Percentiles rank a stretch among this genome's conserved stretches.
Conservation (phyloP, 2,888 invertebrate genomes). For the Petrophora chlorosata region DNA sequence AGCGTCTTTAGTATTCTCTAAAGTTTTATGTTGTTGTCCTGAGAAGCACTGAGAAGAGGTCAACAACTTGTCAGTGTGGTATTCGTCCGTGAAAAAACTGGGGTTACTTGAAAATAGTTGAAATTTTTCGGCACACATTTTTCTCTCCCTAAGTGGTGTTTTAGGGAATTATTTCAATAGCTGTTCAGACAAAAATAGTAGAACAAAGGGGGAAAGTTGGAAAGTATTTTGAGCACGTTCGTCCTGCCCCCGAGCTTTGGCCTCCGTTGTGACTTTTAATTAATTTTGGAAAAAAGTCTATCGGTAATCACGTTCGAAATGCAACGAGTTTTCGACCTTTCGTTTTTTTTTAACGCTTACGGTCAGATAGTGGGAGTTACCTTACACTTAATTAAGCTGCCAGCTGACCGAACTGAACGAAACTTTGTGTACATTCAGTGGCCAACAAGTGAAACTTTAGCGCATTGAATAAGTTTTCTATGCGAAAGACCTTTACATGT, state of each 20-base stretch:
- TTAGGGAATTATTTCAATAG: conserved; percentile 38
- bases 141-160: conserved; percentile 29
- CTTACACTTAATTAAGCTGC: conserved; percentile 25
- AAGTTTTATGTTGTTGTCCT: conserved; percentile 11
- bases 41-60: background rate
- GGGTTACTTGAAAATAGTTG: conserved; percentile 11
- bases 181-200: conserved; percentile 59
- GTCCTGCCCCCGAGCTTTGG: conserved; percentile 47
- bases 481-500: conserved; percentile 15
- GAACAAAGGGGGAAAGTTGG: conserved; percentile 54
- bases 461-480: conserved; percentile 6
- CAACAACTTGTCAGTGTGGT: background rate
- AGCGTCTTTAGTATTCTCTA: conserved; percentile 19
- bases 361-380: conserved; percentile 13
- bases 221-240: conserved; percentile 78
- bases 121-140: conserved; percentile 3
- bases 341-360: conserved; percentile 24
- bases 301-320: conserved; percentile 56
- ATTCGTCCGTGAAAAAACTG: background rate
- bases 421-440: conserved; percentile 15
- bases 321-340: conserved; percentile 39
- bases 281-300: conserved; percentile 71
- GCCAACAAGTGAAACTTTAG: conserved; percentile 18
- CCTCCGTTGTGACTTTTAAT: conserved; percentile 66
- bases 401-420: conserved; percentile 2